phyloP scores from a whole-genome alignment of 2,888 invertebrate genomes.

The Omphaloscelis lunosa region DNA sequence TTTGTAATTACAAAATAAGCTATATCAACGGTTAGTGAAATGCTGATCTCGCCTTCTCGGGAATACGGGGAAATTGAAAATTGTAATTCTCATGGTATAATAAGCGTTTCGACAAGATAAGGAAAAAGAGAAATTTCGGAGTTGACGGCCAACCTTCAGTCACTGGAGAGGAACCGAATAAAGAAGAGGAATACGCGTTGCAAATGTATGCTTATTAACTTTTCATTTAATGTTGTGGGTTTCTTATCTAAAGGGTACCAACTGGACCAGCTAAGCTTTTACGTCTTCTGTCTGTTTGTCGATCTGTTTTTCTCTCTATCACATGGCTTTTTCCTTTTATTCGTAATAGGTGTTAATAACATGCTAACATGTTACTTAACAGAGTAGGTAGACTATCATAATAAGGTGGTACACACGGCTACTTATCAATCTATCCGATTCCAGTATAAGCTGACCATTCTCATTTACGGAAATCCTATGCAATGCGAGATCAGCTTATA shows the following conservation, averaged over 20 bases:
- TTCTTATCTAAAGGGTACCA: neutral
- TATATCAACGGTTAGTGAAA: neutral
- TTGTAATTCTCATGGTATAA: neutral
- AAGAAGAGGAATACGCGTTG: neutral
- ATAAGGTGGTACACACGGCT: neutral
- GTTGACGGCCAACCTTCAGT: neutral
- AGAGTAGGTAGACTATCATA: neutral
- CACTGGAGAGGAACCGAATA: neutral
- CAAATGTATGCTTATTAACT: neutral
- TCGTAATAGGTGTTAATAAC: neutral
- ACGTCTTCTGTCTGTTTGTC: neutral
- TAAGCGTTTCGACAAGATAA: neutral
- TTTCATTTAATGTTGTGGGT: neutral
- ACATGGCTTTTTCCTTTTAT: neutral
- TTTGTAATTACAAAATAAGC: no score
- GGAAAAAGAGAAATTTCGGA: neutral
- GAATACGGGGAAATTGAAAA: neutral
- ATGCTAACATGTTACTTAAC: neutral
- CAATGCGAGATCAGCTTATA: no score
- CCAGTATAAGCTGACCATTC: no score
- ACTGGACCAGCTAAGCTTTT: neutral
- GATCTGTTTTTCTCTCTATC: neutral
- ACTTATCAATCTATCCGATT: no score
- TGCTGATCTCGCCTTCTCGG: neutral
- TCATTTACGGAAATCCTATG: no score